These are phyloP conservation scores for Emydoidea blandingii DNA, from an alignment of 2,797 vertebrate genomes.

Conservation along the genomic window DNA sequence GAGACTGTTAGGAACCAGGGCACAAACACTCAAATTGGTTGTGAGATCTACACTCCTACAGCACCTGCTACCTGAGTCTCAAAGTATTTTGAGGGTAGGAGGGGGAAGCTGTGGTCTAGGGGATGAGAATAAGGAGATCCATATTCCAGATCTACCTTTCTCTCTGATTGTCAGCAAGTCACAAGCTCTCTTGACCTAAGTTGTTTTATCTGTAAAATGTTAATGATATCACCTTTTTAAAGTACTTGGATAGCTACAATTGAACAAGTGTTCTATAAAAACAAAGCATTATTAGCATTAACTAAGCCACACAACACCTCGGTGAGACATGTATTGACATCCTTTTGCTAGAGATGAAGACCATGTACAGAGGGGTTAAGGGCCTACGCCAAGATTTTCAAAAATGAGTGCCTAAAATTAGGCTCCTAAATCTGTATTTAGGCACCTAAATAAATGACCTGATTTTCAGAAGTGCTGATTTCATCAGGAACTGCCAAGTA, in stretches of 20 bases:
- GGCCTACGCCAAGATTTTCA: neutral
- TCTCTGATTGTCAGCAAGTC: fast-evolving
- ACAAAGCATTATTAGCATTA: neutral
- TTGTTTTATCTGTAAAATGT: neutral
- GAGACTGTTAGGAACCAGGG: too few species aligned
- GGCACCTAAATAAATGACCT: neutral
- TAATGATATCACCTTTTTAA: neutral
- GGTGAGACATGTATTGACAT: too few species aligned
- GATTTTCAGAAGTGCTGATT: neutral
- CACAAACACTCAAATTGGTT: too few species aligned
- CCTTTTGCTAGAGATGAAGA: neutral
- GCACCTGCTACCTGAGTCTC: neutral
- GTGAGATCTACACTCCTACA: neutral
- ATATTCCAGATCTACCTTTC: neutral
- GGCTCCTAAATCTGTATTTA: neutral
- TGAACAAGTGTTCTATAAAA: neutral
- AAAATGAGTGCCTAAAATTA: neutral
- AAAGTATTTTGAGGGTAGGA: slow-evolving; percentile 1
- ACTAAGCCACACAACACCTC: neutral
- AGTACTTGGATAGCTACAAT: neutral
- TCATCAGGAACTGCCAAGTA: neutral
- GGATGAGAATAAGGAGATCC: neutral
- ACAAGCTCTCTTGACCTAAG: neutral
- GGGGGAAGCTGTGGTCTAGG: neutral
- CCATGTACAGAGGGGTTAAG: neutral